These are phyloP conservation scores for Tachina lurida DNA, from an alignment of 2,888 invertebrate genomes.

Conservation along the genomic window DNA sequence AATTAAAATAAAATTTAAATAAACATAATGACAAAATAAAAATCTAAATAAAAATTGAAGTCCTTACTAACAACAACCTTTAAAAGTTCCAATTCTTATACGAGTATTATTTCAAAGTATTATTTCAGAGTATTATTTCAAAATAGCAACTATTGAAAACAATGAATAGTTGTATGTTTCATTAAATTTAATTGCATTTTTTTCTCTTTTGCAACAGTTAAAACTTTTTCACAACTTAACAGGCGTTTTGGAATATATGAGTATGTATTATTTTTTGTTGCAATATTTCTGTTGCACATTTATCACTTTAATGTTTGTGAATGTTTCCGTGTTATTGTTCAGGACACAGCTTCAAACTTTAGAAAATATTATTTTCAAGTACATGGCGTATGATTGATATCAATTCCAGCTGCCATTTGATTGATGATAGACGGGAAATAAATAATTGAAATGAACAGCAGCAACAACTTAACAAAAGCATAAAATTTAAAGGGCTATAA, in stretches of 20 bases:
- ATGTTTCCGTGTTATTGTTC: not conserved
- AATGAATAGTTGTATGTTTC: not conserved
- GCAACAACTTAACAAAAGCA: conserved; percentile 21
- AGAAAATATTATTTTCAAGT: conserved; percentile 26
- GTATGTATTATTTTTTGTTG: not conserved
- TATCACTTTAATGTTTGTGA: conserved; percentile 25
- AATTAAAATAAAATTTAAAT: not conserved
- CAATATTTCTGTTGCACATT: conserved; percentile 18
- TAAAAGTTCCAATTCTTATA: too few relatives aligned
- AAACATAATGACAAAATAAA: too few relatives aligned
- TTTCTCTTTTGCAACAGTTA: not conserved
- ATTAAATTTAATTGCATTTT: not conserved
- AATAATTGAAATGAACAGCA: conserved; percentile 38
- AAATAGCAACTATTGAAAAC: too few relatives aligned
- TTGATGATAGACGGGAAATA: conserved; percentile 54
- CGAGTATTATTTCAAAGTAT: too few relatives aligned
- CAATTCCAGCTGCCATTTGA: conserved; percentile 60
- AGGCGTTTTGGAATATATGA: not conserved
- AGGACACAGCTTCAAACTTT: not conserved
- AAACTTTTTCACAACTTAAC: not conserved
- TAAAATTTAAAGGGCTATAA: conserved; percentile 29
- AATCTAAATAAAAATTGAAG: too few relatives aligned
- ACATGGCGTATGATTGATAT: conserved; percentile 59
- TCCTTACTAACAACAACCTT: too few relatives aligned
- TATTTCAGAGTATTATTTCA: too few relatives aligned